phyloP scores from a whole-genome alignment of 2,113 vertebrate genomes.

The Hypocryptadius cinnamomeus region DNA sequence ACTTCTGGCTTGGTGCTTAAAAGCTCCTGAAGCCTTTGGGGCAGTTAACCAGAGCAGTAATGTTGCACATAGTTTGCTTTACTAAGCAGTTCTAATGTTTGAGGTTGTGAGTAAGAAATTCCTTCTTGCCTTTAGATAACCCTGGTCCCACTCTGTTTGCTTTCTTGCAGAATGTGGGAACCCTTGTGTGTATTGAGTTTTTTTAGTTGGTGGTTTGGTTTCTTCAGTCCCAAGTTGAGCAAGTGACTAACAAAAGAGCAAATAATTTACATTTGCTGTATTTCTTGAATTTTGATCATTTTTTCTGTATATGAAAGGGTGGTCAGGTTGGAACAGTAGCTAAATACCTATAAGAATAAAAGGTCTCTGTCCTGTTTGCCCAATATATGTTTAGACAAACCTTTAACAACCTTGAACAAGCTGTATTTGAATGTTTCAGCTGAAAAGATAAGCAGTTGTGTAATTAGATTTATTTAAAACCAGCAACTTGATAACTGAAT shows the following conservation, averaged over 20 bases:
- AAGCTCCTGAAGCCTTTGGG: background rate
- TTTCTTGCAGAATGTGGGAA: slow-evolving; percentile 3
- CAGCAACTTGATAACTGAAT: background rate
- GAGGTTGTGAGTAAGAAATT: background rate
- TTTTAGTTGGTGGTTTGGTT: background rate
- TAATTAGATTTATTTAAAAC: background rate
- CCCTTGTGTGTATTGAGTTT: background rate
- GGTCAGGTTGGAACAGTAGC: background rate
- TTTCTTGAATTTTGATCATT: background rate
- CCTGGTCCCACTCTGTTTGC: background rate
- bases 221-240: background rate
- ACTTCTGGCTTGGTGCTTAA: background rate
- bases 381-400: background rate
- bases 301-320: background rate
- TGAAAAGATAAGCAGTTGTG: background rate
- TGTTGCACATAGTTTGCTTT: background rate
- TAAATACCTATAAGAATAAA: background rate
- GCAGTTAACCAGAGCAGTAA: background rate
- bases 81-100: background rate
- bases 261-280: background rate
- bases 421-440: background rate
- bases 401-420: background rate
- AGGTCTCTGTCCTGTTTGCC: background rate
- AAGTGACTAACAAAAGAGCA: background rate
- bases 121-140: background rate